Evolutionary conservation across 2,797 vertebrate species (phyloP).

Genomic region (Corythornis leucogaster): DNA sequence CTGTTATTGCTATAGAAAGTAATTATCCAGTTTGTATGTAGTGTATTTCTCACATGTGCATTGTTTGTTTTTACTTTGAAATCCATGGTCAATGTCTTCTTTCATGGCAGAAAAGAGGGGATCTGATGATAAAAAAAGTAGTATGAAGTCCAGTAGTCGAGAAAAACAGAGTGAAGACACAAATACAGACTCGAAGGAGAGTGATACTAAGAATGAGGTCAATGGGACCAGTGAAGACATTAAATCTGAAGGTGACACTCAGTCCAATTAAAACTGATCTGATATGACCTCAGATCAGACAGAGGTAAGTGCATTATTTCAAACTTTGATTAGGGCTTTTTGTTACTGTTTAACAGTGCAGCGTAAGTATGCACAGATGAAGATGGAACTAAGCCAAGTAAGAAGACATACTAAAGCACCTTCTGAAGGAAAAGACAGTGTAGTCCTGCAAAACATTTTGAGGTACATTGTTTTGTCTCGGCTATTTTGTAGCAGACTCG

Average conservation of each 20-base stretch:
- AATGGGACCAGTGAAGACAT: slow-evolving; percentile 97
- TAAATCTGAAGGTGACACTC: slow-evolving; percentile 99
- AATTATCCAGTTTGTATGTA: slow-evolving; percentile 30
- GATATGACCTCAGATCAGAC: slow-evolving; percentile 99
- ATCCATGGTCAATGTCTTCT: slow-evolving; percentile 80
- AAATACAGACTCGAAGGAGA: slow-evolving; percentile 92
- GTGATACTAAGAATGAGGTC: slow-evolving; percentile 91
- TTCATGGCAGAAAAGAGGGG: slow-evolving; percentile 90
- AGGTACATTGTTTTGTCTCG: slow-evolving; percentile 98
- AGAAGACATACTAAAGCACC: slow-evolving; percentile 96
- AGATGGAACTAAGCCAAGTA: slow-evolving; percentile 95
- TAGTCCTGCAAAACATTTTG: slow-evolving; percentile 97
- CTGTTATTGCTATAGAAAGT: slow-evolving; percentile 10
- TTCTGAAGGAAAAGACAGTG: slow-evolving; percentile 99
- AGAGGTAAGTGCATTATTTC: slow-evolving; percentile 90
- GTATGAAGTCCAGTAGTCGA: slow-evolving; percentile 87
- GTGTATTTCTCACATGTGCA: slow-evolving; percentile 54
- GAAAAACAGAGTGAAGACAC: slow-evolving; percentile 88
- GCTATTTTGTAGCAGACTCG: slow-evolving; percentile 89
- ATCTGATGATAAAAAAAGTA: slow-evolving; percentile 94
- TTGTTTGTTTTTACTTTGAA: slow-evolving; percentile 79
- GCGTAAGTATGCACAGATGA: slow-evolving; percentile 99
- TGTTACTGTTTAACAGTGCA: slow-evolving; percentile 96
- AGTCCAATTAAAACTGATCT: slow-evolving; percentile 99
- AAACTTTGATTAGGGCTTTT: slow-evolving; percentile 88